phyloP scores from a whole-genome alignment of 23 tunicate genomes.

The Corella eumyota region DNA sequence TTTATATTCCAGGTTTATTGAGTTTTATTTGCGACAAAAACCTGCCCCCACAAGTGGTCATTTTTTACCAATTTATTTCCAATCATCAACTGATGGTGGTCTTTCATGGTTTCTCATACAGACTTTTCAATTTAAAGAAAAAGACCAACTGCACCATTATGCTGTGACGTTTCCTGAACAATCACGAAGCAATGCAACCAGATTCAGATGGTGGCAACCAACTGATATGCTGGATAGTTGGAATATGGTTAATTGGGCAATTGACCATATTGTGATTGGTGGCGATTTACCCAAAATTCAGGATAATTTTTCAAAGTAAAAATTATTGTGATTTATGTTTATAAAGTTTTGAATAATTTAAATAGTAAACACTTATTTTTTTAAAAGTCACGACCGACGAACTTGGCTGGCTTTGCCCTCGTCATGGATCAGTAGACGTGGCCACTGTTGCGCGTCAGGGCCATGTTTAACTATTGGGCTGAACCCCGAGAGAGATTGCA shows the following conservation, averaged over 20 bases:
- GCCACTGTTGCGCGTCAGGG: too few species aligned
- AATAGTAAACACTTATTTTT: too few species aligned
- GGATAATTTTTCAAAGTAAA: conserved; percentile 44
- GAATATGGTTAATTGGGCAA: conserved; percentile 17
- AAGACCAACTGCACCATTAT: conserved; percentile 17
- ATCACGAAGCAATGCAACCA: conserved; percentile 49
- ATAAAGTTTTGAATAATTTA: too few species aligned
- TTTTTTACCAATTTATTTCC: conserved; percentile 16
- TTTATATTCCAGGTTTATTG: conserved; percentile 27
- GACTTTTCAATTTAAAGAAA: conserved; percentile 7
- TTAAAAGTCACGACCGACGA: too few species aligned
- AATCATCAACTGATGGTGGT: conserved; percentile 68
- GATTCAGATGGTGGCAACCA: conserved; percentile 91
- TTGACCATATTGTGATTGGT: conserved; percentile 63
- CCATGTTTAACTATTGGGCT: conserved; percentile 30
- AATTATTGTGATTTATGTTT: background rate
- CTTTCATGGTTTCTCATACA: conserved; percentile 31
- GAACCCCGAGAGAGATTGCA: conserved; percentile 16
- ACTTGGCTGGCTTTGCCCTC: conserved; percentile 50
- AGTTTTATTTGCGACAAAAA: conserved; percentile 33
- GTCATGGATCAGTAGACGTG: conserved; percentile 5
- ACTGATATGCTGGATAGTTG: conserved; percentile 5
- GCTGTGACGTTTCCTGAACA: conserved; percentile 55
- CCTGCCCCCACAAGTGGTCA: too few species aligned
- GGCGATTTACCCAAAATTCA: conserved; percentile 15